Base-by-base conservation (phyloP, 2,888 invertebrate genomes). In the Heteromurus nitidus region DNA sequence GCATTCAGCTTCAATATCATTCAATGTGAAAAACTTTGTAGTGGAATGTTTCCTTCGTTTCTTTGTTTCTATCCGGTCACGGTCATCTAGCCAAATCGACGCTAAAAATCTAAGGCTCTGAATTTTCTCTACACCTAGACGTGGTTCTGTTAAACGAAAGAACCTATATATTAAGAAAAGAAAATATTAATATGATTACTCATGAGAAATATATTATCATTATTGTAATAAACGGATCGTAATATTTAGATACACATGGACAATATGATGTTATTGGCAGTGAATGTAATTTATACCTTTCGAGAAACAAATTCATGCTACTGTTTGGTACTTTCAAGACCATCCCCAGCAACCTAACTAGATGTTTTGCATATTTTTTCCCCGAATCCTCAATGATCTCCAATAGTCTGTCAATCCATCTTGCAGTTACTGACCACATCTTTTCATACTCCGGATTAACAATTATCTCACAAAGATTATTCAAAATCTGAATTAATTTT, bases 391-490 rank as follows among this genome's bases (percentile, higher is more conserved):
- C 81, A 16, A 84, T 31, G 3, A 53, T 44, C 50, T 82, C 79
- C 24, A 84, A 69, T 7, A 86, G n/a, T n/a, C 72, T 72, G 7
- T 84, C 82, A 16, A 85, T 58, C 85, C 85, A 85, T 28, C 77
- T 53, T 0, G 84, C 75, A 16, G 44, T 64, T 58, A 74, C 47
- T 42, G 5, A 24, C 68, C 50, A 72, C 60, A 65, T 44, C 24
- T 67, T 67, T 31, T 82, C 75, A 36, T 58, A 47, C 7, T 68
- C 74, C 0, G 31, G 28, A 50, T 55, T 31, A 0, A 76, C 30
- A 30, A 83, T 73, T 18, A 82, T 31, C 16, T 80, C 64, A 3
- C 65, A 67, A 2, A 86, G 42, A 28, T 64, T 73, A 11, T 44
- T 60, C 20, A 75, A 70, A 28, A 85, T 24, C 2, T 60, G 22